Evolutionary conservation across 2,888 invertebrate genomes (phyloP), one percentile per base, ranked within the genome.

Genomic region (Podotricha telesiphe): DNA sequence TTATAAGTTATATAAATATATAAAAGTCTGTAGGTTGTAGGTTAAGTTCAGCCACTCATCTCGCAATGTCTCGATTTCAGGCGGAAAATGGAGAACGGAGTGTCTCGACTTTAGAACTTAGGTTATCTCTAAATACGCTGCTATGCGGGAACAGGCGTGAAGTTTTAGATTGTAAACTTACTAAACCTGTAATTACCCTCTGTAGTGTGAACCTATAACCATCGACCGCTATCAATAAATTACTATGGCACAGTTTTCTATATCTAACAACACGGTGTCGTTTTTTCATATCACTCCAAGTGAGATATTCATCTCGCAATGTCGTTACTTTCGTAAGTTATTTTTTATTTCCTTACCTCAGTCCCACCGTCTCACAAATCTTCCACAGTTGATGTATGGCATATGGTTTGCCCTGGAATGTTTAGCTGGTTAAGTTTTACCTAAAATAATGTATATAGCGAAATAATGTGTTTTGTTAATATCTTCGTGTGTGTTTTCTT

Each of bases 351-450:
- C 22, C 17, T 15, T 11, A 7, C 17, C 40, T 47, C 66, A 59
- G 28, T 59, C 62, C 47, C 13, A 19, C 55, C 50, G 50, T 11
- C 37, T 4, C 20, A 58, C 58, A 66, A 66, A 66, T 66, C 56
- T 50, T 48, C 22, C 40, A 20, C 20, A 11, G 15, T 47, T 66
- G 66, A 66, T 66, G 34, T 66, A 59, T 59, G 22, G 50, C 48
- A 45, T 37, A n/a, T 58, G 48, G n/a, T 58, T 66, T 48, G 59
- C 50, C 48, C 40, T 50, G 20, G 20, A 56, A 8, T 17, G 40
- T 56, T 37, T 19, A 19, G 20, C 34, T 34, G 34, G 0, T 13
- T 8, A 48, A 8, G 34, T 61, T 47, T 47, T 20, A 4, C 28
- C 28, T 28, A 17, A 15, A 15, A 1, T 40, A 8, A 20, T 20